Conservation (phyloP, 2,888 invertebrate genomes). For the Helicoverpa assulta region DNA sequence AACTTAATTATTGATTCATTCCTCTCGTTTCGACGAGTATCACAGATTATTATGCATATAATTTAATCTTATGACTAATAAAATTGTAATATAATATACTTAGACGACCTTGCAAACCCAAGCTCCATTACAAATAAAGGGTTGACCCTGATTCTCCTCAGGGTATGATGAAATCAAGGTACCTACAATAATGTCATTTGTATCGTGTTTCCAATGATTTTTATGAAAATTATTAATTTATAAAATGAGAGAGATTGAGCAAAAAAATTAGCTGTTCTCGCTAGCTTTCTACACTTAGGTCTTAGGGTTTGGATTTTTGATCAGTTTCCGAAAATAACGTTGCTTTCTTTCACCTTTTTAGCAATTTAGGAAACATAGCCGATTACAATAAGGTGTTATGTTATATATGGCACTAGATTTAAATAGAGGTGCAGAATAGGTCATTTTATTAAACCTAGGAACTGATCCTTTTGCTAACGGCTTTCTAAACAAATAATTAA, state of each 20-base stretch:
- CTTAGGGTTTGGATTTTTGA: too few species aligned
- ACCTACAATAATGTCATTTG: background rate
- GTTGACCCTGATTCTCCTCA: background rate
- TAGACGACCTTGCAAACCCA: background rate
- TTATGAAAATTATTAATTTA: background rate
- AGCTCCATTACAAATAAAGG: background rate
- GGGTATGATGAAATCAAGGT: background rate
- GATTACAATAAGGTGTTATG: too few species aligned
- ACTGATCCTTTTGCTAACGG: too few species aligned
- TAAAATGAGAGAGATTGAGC: too few species aligned
- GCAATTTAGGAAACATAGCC: too few species aligned
- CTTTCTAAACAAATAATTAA: background rate
- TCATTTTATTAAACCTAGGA: too few species aligned
- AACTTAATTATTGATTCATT: constrained; percentile 9
- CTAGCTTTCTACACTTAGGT: too few species aligned
- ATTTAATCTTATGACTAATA: background rate
- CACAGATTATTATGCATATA: background rate
- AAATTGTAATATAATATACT: constrained; percentile 1
- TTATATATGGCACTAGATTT: too few species aligned
- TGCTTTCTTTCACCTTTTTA: too few species aligned
- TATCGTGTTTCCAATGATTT: background rate
- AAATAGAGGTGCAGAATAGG: too few species aligned
- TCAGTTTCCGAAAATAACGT: too few species aligned
- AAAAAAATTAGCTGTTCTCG: too few species aligned
- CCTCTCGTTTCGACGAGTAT: background rate